Percentiles rank a stretch among this genome's conserved stretches.
Conservation (phyloP, 1,140 invertebrate genomes). For the Euborellia annulipes region DNA sequence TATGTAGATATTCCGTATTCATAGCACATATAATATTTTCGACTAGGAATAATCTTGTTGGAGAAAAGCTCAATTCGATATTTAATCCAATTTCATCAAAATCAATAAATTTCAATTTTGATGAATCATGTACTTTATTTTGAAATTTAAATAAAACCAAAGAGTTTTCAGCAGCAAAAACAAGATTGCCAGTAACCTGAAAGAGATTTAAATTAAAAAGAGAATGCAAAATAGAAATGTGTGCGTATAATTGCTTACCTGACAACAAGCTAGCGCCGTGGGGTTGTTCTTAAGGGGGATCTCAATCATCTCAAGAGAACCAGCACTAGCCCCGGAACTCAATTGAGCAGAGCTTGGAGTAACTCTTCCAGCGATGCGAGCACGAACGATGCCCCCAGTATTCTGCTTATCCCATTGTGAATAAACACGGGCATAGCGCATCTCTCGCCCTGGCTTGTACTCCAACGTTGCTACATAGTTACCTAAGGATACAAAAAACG, state of each 20-base stretch:
- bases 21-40: conserved; percentile 42
- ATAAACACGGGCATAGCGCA: conserved; percentile 43
- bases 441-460: conserved; percentile 36
- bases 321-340: conserved; percentile 22
- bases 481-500: no score
- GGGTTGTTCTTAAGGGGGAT: conserved; percentile 38
- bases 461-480: conserved; percentile 46
- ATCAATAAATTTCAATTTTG: conserved; percentile 44
- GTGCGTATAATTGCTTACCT: conserved; percentile 24
- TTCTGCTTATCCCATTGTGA: conserved; percentile 45
- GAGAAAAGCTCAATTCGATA: conserved; percentile 34
- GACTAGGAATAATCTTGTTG: conserved; percentile 31
- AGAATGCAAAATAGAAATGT: background rate
- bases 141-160: conserved; percentile 40
- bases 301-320: conserved; percentile 47
- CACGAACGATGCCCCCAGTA: conserved; percentile 31
- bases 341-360: conserved; percentile 41
- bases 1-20: conserved; percentile 28
- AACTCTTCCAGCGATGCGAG: conserved; percentile 49
- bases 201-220: conserved; percentile 15
- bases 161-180: conserved; percentile 34
- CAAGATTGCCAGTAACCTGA: conserved; percentile 38
- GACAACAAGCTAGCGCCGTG: conserved; percentile 41
- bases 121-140: conserved; percentile 42
- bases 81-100: conserved; percentile 37